Conservation (phyloP, 2,797 vertebrate species). For the Phalanger gymnotis region DNA sequence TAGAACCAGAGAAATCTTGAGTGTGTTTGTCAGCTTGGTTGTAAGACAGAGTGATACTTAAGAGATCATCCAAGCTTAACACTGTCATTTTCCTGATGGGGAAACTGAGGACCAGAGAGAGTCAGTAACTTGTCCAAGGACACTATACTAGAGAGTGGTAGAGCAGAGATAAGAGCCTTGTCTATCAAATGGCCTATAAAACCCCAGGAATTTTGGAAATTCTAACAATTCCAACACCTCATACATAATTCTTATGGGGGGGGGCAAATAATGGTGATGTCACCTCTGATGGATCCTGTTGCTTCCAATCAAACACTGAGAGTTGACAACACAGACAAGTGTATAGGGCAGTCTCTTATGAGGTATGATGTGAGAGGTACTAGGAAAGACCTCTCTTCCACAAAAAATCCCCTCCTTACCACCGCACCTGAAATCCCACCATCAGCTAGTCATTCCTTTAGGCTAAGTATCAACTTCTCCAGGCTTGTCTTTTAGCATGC, state of each 20-base stretch:
- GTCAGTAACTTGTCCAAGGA: background rate
- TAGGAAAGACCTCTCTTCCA: background rate
- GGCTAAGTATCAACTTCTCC: constrained; percentile 3
- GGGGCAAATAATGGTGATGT: background rate
- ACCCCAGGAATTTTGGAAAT: constrained; percentile 11
- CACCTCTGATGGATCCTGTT: background rate
- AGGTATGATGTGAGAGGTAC: constrained; percentile 12
- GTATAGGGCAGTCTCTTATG: background rate
- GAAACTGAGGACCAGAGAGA: background rate
- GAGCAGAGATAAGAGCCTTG: background rate
- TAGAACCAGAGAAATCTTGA: constrained; percentile 10
- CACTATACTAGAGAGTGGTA: background rate
- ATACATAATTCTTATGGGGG: background rate
- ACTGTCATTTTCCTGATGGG: background rate
- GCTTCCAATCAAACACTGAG: constrained; percentile 31
- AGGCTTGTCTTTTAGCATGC: constrained; percentile 41
- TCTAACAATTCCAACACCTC: background rate
- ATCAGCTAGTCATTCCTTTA: constrained; percentile 11
- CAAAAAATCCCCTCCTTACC: background rate
- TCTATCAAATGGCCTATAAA: background rate
- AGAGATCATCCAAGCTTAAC: background rate
- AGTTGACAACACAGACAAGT: background rate
- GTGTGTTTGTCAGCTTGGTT: background rate
- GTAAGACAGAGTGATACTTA: background rate
- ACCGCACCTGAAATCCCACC: constrained; percentile 16